These are phyloP conservation scores for Alcis repandata DNA, from an alignment of 2,888 invertebrate genomes.

Conservation along the genomic window DNA sequence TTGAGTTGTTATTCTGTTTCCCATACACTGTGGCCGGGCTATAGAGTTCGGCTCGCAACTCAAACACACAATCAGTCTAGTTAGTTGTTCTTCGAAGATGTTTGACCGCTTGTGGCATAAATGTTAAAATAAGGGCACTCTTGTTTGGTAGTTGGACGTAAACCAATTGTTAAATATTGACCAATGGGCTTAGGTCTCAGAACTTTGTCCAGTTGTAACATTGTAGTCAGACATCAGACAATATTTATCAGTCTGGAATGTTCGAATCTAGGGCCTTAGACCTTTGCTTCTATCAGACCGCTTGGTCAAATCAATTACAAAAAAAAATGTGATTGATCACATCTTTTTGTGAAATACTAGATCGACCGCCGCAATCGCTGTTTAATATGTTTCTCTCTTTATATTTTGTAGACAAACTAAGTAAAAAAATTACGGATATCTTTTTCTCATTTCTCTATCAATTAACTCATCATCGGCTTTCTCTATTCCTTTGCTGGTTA, in stretches of 20 bases:
- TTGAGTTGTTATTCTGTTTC: neutral
- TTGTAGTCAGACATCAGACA: neutral
- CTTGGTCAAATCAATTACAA: no score
- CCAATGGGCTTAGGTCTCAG: slow-evolving; percentile 15
- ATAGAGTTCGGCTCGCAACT: slow-evolving; percentile 45
- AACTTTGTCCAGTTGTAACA: slow-evolving; percentile 11
- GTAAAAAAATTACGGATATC: no score
- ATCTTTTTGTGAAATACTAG: no score
- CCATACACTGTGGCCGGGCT: slow-evolving; percentile 18
- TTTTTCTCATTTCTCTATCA: no score
- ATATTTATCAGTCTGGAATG: neutral
- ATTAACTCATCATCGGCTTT: no score
- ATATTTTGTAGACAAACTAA: no score
- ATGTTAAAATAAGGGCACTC: slow-evolving; percentile 46
- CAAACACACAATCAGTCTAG: slow-evolving; percentile 59
- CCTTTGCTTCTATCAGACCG: neutral
- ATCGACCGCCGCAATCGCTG: no score
- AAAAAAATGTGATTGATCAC: no score
- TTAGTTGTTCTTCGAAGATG: slow-evolving; percentile 44
- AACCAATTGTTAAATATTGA: slow-evolving; percentile 30
- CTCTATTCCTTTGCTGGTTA: no score
- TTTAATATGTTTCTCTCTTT: no score
- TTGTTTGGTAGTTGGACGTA: slow-evolving; percentile 23
- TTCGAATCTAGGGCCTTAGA: neutral
- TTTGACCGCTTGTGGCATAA: slow-evolving; percentile 50